Percentiles rank a stretch among this genome's conserved stretches.
Evolutionary conservation across 1,140 invertebrate species (phyloP).

Genomic region (Goniozus legneri): DNA sequence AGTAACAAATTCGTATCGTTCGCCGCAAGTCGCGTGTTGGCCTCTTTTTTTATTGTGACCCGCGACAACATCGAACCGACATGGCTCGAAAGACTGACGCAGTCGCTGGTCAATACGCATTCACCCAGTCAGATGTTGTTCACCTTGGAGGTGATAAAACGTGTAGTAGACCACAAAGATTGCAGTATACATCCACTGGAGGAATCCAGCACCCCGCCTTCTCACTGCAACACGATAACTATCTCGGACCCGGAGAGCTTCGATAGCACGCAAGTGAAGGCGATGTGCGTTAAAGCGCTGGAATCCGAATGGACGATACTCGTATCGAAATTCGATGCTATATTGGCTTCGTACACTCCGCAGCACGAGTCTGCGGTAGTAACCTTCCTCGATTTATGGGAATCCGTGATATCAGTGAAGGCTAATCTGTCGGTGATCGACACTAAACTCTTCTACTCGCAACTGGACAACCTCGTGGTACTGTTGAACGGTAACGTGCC

Average conservation of each 20-base stretch:
- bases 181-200: constrained; percentile 77
- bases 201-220: constrained; percentile 49
- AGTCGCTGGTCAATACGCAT: constrained; percentile 46
- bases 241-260: constrained; percentile 75
- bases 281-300: constrained; percentile 77
- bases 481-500: constrained; percentile 71
- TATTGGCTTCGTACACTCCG: constrained; percentile 51
- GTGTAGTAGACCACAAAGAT: constrained; percentile 85
- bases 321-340: constrained; percentile 59
- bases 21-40: constrained; percentile 72
- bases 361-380: constrained; percentile 59
- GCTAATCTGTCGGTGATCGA: constrained; percentile 85
- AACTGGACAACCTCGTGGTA: constrained; percentile 75
- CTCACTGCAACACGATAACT: constrained; percentile 63
- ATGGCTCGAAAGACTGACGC: constrained; percentile 68
- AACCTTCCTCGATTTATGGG: constrained; percentile 82
- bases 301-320: constrained; percentile 78
- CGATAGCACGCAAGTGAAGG: constrained; percentile 79
- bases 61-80: constrained; percentile 74
- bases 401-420: constrained; percentile 87
- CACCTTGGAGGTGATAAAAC: constrained; percentile 77
- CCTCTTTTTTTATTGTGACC: constrained; percentile 78
- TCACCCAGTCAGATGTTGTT: constrained; percentile 66
- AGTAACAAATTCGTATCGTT: constrained; percentile 78
- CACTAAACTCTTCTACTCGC: constrained; percentile 83